phyloP scores from a whole-genome alignment of 2,113 vertebrate species.

The Sardina pilchardus region DNA sequence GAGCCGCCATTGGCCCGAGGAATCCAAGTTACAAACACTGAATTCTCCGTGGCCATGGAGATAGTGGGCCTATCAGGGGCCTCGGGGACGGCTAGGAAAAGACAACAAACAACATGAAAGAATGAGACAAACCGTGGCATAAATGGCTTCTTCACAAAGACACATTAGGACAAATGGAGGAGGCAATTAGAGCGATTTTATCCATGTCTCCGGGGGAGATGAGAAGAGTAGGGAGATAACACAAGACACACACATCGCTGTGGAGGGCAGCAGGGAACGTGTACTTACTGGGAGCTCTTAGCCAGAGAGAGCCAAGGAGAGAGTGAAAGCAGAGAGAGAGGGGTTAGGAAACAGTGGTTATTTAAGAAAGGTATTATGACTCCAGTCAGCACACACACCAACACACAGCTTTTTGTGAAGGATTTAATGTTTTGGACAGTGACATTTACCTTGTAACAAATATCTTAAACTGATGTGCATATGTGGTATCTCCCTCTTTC shows the following conservation, averaged over 20 bases:
- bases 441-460: not conserved
- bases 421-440: not conserved
- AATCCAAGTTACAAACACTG: constrained; percentile 96
- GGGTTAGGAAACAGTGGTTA: constrained; percentile 58
- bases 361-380: constrained; percentile 34
- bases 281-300: constrained; percentile 74
- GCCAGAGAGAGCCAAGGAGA: constrained; percentile 63
- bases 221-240: constrained; percentile 43
- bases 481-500: not conserved
- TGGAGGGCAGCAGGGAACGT: constrained; percentile 56
- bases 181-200: not conserved
- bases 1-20: constrained; percentile 95
- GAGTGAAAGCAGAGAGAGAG: constrained; percentile 34
- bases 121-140: not conserved
- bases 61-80: constrained; percentile 93
- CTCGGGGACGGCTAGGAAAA: constrained; percentile 81
- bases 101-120: not conserved
- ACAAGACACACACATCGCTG: constrained; percentile 43
- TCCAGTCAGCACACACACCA: constrained; percentile 17
- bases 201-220: constrained; percentile 9
- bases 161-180: not conserved
- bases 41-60: constrained; percentile 88
- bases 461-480: not conserved
- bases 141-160: not conserved
- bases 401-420: not conserved